Conservation (phyloP, 1,140 invertebrate species). For the Polypedilum vanderplanki region DNA sequence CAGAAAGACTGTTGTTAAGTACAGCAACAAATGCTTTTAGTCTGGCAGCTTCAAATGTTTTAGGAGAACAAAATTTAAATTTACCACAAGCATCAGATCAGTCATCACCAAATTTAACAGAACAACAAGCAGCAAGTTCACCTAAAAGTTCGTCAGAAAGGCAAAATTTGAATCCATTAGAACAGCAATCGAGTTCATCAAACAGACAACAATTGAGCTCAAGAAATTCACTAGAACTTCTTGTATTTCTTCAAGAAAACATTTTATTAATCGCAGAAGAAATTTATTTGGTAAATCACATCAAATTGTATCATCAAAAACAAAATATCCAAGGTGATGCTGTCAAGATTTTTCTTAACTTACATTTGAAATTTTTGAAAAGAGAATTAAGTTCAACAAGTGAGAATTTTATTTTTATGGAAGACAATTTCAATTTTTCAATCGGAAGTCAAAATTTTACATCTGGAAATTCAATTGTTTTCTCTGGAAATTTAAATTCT, state of each 20-base stretch:
- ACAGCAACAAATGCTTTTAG: too few relatives aligned
- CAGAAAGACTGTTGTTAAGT: too few relatives aligned
- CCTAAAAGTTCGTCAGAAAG: too few relatives aligned
- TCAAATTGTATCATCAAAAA: conserved; percentile 45
- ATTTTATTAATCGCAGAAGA: conserved; percentile 44
- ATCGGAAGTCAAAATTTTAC: not conserved
- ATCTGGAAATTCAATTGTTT: not conserved
- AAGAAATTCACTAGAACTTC: not conserved
- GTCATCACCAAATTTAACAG: too few relatives aligned
- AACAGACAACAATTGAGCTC: not conserved
- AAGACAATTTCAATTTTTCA: not conserved
- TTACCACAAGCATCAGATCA: too few relatives aligned
- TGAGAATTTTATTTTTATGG: too few relatives aligned
- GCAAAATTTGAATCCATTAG: too few relatives aligned
- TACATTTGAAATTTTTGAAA: not conserved
- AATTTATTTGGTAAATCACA: conserved; percentile 45
- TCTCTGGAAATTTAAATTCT: too few relatives aligned
- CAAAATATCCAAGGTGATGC: conserved; percentile 33
- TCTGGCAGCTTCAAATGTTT: too few relatives aligned
- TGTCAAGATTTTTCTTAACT: not conserved
- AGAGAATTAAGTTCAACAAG: not conserved
- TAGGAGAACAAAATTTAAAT: too few relatives aligned
- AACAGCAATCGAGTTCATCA: too few relatives aligned
- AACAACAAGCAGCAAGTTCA: too few relatives aligned
- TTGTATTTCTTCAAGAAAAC: conserved; percentile 39